These are phyloP conservation scores for Gorilla gorilla DNA, from an alignment of 2,113 vertebrate species.

Conservation along the genomic window DNA sequence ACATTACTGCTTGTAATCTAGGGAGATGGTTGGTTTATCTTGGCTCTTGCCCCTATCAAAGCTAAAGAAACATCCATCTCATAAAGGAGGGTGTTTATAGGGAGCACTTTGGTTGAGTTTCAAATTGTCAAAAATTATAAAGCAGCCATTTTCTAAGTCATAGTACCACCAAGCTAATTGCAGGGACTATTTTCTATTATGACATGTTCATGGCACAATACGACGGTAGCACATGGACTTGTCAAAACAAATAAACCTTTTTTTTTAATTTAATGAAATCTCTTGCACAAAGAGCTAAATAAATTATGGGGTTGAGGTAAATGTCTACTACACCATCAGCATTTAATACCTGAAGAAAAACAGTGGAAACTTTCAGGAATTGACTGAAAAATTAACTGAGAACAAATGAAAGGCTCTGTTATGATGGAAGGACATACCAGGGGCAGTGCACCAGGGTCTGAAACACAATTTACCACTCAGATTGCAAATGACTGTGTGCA, in stretches of 20 bases:
- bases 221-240: conserved; percentile 50
- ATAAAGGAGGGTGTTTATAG: background rate
- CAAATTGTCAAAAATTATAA: conserved; percentile 58
- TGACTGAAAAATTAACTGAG: conserved; percentile 69
- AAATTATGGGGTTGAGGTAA: conserved; percentile 77
- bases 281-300: conserved; percentile 72
- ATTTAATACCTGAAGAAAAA: conserved; percentile 75
- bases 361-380: conserved; percentile 69
- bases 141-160: conserved; percentile 31
- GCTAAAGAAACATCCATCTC: background rate
- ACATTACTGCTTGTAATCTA: background rate
- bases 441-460: conserved; percentile 36
- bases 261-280: conserved; percentile 59
- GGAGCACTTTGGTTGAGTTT: background rate
- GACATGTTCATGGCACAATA: conserved; percentile 61
- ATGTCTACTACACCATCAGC: conserved; percentile 58
- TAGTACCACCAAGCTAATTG: conserved; percentile 64
- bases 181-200: conserved; percentile 70
- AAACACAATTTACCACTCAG: conserved; percentile 65
- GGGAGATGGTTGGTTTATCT: background rate
- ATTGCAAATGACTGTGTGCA: conserved; percentile 67
- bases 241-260: conserved; percentile 84
- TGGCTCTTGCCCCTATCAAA: background rate
- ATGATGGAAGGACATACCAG: conserved; percentile 38
- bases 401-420: conserved; percentile 70